Evolutionary conservation across 2,113 vertebrate species (phyloP).

Genomic region (Haplotaxodon microlepis): DNA sequence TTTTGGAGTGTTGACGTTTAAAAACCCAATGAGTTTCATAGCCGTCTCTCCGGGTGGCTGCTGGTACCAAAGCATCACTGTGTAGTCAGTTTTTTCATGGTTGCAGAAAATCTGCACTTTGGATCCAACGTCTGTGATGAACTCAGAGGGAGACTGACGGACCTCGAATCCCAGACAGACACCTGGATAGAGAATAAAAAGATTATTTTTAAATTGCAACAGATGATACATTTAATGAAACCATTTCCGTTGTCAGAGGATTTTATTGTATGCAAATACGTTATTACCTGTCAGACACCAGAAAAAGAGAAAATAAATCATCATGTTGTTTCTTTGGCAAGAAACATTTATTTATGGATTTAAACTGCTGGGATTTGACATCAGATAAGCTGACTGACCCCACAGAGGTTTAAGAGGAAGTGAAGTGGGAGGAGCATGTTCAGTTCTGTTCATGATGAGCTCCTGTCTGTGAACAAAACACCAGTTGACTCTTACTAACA

Average conservation of each 20-base stretch:
- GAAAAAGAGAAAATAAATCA: fast-evolving
- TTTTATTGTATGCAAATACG: neutral
- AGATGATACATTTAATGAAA: neutral
- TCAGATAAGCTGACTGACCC: neutral
- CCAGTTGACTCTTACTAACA: fast-evolving
- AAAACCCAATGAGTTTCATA: neutral
- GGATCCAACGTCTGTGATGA: fast-evolving
- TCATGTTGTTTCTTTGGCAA: neutral
- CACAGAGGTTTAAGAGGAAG: neutral
- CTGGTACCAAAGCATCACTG: fast-evolving
- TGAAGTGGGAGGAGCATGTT: neutral
- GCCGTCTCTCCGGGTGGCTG: fast-evolving
- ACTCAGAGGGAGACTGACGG: neutral
- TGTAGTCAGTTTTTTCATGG: fast-evolving
- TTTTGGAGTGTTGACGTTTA: neutral
- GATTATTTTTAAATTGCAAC: neutral
- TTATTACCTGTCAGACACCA: neutral
- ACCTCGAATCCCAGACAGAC: neutral
- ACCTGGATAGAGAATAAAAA: neutral
- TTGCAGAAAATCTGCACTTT: neutral
- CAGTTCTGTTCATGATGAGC: neutral
- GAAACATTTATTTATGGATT: neutral
- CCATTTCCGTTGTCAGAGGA: fast-evolving
- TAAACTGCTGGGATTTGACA: neutral
- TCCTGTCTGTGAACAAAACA: fast-evolving